Conservation (phyloP, 2,888 invertebrate genomes). For the Andrena bicolor region DNA sequence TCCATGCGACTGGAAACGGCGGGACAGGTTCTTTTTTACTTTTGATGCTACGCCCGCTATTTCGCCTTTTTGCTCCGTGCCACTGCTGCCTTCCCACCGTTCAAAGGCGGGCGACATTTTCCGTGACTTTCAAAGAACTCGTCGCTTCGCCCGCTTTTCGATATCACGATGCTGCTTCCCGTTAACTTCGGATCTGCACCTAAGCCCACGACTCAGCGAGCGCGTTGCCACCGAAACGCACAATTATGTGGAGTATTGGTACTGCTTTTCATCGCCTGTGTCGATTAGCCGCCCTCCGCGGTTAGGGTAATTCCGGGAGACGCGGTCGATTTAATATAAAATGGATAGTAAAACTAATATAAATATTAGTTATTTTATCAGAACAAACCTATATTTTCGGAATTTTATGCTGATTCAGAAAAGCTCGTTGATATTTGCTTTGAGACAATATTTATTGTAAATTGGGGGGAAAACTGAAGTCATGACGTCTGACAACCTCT, state of each 20-base stretch:
- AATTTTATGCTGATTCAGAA: no score
- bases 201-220: neutral
- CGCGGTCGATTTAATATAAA: no score
- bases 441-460: no score
- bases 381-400: no score
- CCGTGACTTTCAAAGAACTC: constrained; percentile 30
- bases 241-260: neutral
- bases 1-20: constrained; percentile 42
- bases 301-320: no score
- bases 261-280: neutral
- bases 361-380: no score
- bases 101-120: constrained; percentile 53
- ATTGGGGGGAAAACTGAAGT: no score
- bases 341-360: no score
- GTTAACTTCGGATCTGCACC: constrained; percentile 10
- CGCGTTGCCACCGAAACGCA: neutral
- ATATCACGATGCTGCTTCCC: constrained; percentile 17
- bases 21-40: constrained; percentile 46
- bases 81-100: constrained; percentile 7
- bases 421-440: no score
- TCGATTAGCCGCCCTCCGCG: neutral
- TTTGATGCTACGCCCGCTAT: constrained; percentile 38
- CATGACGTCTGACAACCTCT: no score
- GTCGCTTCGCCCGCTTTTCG: constrained; percentile 15
- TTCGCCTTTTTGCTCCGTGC: constrained; percentile 27